These are phyloP conservation scores for Crypturellus undulatus DNA, from an alignment of 2,113 vertebrate species.

Conservation along the genomic window DNA sequence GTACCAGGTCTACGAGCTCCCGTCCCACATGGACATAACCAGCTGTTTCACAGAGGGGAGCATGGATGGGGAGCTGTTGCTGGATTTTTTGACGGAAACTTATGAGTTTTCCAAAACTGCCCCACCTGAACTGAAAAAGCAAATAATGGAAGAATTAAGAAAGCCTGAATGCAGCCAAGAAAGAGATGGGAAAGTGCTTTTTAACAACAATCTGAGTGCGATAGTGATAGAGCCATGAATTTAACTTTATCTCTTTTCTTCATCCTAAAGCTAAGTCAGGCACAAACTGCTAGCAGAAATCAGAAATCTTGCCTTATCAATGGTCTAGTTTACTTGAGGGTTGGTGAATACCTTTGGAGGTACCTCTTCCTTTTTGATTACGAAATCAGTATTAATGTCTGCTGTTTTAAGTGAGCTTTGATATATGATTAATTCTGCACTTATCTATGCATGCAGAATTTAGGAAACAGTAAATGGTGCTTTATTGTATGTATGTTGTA, in stretches of 20 bases:
- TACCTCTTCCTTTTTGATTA: background rate
- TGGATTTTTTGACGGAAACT: conserved; percentile 92
- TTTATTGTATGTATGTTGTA: background rate
- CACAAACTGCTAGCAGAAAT: background rate
- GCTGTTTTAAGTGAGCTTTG: background rate
- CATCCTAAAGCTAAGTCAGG: background rate
- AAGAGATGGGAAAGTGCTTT: conserved; percentile 84
- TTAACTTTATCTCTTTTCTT: background rate
- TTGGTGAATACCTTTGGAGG: background rate
- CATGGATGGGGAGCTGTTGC: conserved; percentile 86
- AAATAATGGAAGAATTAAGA: conserved; percentile 82
- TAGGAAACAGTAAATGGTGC: background rate
- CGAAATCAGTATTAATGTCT: background rate
- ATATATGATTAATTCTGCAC: background rate
- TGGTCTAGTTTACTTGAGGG: background rate
- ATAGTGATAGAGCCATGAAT: conserved; percentile 80
- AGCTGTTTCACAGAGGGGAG: conserved; percentile 89
- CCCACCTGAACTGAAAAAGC: conserved; percentile 81
- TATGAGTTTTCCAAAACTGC: conserved; percentile 84
- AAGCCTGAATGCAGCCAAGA: conserved; percentile 83
- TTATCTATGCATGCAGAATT: background rate
- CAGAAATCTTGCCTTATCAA: background rate
- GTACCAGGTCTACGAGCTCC: conserved; percentile 80
- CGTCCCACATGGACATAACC: conserved; percentile 89
- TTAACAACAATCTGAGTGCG: conserved; percentile 85